Evolutionary conservation across 2,888 invertebrate genomes (phyloP).

Genomic region (Dendrolimus houi): DNA sequence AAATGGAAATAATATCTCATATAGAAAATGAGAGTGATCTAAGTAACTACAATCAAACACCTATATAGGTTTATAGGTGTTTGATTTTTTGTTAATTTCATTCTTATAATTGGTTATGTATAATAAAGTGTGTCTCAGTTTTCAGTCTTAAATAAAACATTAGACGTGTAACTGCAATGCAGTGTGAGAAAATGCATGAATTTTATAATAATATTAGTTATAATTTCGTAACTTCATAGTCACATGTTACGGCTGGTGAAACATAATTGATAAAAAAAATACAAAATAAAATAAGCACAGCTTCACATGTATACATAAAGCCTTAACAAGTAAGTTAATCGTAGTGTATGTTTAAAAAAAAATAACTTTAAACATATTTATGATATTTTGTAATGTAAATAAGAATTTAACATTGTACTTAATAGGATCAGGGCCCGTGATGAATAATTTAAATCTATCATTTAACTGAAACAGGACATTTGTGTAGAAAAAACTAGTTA

Average conservation of each 20-base stretch:
- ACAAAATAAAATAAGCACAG: conserved; percentile 26
- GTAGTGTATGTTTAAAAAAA: conserved; percentile 23
- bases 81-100: too few species aligned
- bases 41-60: too few species aligned
- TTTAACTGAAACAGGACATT: too few species aligned
- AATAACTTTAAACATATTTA: conserved; percentile 40
- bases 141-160: too few species aligned
- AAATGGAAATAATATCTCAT: too few species aligned
- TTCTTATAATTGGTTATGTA: too few species aligned
- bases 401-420: conserved; percentile 67
- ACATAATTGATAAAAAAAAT: conserved; percentile 11
- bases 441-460: conserved; percentile 7
- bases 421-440: conserved; percentile 51
- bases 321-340: conserved; percentile 59
- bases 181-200: conserved; percentile 29
- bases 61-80: too few species aligned
- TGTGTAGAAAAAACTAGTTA: too few species aligned
- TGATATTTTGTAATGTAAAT: conserved; percentile 55
- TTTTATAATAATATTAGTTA: conserved; percentile 6
- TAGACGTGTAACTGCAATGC: conserved; percentile 34
- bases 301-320: conserved; percentile 38
- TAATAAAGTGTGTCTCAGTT: too few species aligned
- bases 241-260: background rate
- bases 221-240: background rate
- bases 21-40: too few species aligned